phyloP scores from a whole-genome alignment of 2,113 vertebrate genomes.

The Orycteropus afer region DNA sequence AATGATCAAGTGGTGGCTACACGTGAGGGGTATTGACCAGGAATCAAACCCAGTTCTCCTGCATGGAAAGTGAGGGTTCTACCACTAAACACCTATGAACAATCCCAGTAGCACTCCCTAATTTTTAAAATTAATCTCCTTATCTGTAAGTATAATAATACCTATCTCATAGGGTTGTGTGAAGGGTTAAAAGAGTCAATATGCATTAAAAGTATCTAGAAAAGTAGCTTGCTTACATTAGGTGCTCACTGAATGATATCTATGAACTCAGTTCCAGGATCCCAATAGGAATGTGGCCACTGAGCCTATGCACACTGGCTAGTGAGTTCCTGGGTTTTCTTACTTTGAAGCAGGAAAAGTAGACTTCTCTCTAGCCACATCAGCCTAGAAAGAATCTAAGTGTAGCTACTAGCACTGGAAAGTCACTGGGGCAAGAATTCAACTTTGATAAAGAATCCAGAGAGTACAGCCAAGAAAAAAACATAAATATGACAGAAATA shows the following conservation, averaged over 20 bases:
- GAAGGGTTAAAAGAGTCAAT: neutral
- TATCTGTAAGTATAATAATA: neutral
- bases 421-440: neutral
- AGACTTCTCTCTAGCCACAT: neutral
- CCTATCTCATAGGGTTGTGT: neutral
- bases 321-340: neutral
- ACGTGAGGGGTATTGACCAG: neutral
- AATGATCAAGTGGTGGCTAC: neutral
- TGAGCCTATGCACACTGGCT: neutral
- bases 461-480: neutral
- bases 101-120: neutral
- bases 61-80: neutral
- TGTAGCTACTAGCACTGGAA: neutral
- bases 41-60: neutral
- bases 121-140: neutral
- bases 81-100: neutral
- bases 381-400: conserved; percentile 3
- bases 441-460: conserved; percentile 5
- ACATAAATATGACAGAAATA: neutral
- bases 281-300: neutral
- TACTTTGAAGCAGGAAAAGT: neutral
- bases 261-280: neutral
- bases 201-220: neutral
- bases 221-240: neutral
- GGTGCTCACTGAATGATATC: neutral